Evolutionary conservation across 2,888 invertebrate genomes (phyloP).

Genomic region (Hedychridium roseum): DNA sequence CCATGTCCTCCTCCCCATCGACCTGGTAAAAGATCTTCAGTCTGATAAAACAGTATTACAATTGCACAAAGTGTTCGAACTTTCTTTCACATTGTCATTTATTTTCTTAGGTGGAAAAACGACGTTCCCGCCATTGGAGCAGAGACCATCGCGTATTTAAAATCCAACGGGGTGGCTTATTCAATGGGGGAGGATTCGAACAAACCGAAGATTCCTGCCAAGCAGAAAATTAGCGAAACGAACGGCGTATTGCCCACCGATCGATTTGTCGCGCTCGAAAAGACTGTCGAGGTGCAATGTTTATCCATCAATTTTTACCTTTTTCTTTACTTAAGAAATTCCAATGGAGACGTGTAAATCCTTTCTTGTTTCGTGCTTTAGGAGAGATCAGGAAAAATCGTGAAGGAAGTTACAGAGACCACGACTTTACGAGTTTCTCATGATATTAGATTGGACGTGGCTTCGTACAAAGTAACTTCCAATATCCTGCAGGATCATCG

Average conservation of each 20-base stretch:
- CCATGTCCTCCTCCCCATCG: too few relatives aligned
- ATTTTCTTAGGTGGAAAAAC: too few relatives aligned
- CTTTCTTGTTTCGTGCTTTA: too few relatives aligned
- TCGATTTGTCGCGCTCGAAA: slow-evolving; percentile 24
- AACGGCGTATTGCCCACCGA: slow-evolving; percentile 15
- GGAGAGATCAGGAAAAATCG: slow-evolving; percentile 64
- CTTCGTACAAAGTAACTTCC: slow-evolving; percentile 67
- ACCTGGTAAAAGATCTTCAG: too few relatives aligned
- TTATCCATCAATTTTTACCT: neutral
- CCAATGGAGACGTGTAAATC: neutral
- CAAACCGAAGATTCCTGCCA: neutral
- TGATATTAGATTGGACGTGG: slow-evolving; percentile 65
- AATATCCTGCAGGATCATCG: slow-evolving; percentile 63
- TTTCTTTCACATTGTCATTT: too few relatives aligned
- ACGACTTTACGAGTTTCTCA: slow-evolving; percentile 67
- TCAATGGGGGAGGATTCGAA: slow-evolving; percentile 10
- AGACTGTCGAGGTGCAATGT: slow-evolving; percentile 23
- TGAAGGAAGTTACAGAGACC: slow-evolving; percentile 67
- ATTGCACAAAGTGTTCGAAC: too few relatives aligned
- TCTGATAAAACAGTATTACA: too few relatives aligned
- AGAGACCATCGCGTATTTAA: too few relatives aligned
- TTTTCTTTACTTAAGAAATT: slow-evolving; percentile 3
- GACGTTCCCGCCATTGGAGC: too few relatives aligned
- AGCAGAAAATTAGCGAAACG: slow-evolving; percentile 4
- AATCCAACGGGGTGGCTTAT: too few relatives aligned